Evolutionary conservation across 2,888 invertebrate genomes (phyloP).

Genomic region (Pyrrhosoma nymphula): DNA sequence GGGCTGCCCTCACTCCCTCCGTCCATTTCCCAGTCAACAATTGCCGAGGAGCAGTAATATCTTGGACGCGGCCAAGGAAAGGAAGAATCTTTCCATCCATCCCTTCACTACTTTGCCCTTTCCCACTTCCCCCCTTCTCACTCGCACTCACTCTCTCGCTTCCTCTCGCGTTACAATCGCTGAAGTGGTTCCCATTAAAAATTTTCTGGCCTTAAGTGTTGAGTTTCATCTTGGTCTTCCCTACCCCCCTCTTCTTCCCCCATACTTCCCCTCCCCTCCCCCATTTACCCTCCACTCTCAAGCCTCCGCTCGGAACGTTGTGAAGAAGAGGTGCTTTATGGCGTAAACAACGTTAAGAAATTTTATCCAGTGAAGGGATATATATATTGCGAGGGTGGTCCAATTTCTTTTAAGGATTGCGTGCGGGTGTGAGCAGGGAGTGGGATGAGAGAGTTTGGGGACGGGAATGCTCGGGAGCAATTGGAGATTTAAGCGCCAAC

Average conservation of each 20-base stretch:
- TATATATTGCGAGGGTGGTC: not conserved
- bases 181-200: conserved; percentile 44
- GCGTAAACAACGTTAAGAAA: conserved; percentile 5
- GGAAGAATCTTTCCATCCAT: conserved; percentile 33
- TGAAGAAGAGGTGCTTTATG: conserved; percentile 1
- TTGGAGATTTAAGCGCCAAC: not conserved
- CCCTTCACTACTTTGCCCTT: not conserved
- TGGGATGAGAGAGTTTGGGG: not conserved
- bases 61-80: conserved; percentile 41
- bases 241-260: not conserved
- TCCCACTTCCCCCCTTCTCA: not conserved
- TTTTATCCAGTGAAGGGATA: not conserved
- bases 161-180: conserved; percentile 42
- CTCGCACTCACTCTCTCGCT: not conserved
- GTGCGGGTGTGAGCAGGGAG: not conserved
- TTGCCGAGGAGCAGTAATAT: conserved; percentile 40
- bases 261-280: not conserved
- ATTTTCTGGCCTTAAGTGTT: conserved; percentile 43
- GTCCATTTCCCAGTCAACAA: conserved; percentile 29
- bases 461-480: not conserved
- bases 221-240: conserved; percentile 45
- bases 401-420: not conserved
- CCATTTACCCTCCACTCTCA: not conserved
- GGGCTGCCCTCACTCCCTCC: not conserved
- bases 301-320: not conserved